These are phyloP conservation scores for Mormyrops attenuatus DNA, from an alignment of 2,797 vertebrate species.

Conservation along the genomic window DNA sequence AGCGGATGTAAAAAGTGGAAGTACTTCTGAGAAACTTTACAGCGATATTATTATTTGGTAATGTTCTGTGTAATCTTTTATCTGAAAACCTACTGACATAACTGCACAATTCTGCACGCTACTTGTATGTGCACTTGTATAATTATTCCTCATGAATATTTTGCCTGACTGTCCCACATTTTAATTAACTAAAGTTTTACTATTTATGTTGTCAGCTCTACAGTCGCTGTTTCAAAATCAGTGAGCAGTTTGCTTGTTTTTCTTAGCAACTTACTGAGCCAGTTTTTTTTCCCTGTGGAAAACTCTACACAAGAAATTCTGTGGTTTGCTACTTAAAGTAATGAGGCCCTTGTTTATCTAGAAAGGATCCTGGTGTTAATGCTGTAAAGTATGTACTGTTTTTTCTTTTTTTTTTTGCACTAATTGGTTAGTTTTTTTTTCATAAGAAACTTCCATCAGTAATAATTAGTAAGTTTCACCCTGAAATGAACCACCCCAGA, in stretches of 20 bases:
- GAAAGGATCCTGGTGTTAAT: not conserved
- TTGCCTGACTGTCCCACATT: not conserved
- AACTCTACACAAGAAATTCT: not conserved
- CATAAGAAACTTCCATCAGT: not conserved
- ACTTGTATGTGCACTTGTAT: not conserved
- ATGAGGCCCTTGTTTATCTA: not conserved
- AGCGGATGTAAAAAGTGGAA: not conserved
- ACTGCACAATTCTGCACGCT: not conserved
- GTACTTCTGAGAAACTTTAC: not conserved
- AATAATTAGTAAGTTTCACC: not conserved
- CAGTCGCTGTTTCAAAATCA: not conserved
- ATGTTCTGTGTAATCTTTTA: not conserved
- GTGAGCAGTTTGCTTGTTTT: conserved; percentile 2
- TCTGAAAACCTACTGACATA: not conserved
- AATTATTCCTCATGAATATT: not conserved
- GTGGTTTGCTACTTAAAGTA: conserved; percentile 10
- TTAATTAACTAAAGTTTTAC: not conserved
- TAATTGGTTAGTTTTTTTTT: not conserved
- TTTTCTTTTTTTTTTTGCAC: not conserved
- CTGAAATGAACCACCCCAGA: not conserved
- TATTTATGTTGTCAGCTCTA: not conserved
- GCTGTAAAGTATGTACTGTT: not conserved
- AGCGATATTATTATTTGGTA: not conserved
- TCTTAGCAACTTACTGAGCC: not conserved
- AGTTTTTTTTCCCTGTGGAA: not conserved